These are phyloP conservation scores for Hydrophis major DNA, from an alignment of 2,797 vertebrate genomes.

Conservation along the genomic window DNA sequence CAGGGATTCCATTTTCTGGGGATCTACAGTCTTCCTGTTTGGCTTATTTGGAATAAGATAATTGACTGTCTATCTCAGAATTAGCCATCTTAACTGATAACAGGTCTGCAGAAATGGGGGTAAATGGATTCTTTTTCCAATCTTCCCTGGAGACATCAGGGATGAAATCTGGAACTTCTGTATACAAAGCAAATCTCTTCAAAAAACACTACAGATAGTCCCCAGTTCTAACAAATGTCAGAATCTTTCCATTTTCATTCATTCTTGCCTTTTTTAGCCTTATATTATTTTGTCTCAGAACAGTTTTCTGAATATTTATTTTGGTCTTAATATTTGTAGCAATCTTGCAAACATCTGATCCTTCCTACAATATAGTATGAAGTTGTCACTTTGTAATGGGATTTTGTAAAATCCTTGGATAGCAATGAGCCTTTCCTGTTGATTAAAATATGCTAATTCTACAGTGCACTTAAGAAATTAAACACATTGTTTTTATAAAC, in stretches of 20 bases:
- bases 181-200: not conserved
- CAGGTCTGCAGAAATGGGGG: not conserved
- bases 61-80: not conserved
- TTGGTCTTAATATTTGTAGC: not conserved
- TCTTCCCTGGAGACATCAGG: not conserved
- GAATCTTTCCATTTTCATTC: not conserved
- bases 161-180: not conserved
- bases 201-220: not conserved
- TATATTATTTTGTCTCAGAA: not conserved
- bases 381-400: not conserved
- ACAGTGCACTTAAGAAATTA: not conserved
- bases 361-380: not conserved
- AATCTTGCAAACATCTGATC: not conserved
- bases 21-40: not conserved
- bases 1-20: not conserved
- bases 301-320: not conserved
- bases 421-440: not conserved
- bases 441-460: not conserved
- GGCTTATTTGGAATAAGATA: not conserved
- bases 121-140: not conserved
- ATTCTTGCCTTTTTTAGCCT: not conserved
- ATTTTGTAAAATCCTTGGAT: not conserved
- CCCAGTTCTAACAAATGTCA: not conserved
- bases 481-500: constrained; percentile 35
- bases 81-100: not conserved